Evolutionary conservation across 23 tunicate genomes (phyloP).

Genomic region (Ciona savignyi): DNA sequence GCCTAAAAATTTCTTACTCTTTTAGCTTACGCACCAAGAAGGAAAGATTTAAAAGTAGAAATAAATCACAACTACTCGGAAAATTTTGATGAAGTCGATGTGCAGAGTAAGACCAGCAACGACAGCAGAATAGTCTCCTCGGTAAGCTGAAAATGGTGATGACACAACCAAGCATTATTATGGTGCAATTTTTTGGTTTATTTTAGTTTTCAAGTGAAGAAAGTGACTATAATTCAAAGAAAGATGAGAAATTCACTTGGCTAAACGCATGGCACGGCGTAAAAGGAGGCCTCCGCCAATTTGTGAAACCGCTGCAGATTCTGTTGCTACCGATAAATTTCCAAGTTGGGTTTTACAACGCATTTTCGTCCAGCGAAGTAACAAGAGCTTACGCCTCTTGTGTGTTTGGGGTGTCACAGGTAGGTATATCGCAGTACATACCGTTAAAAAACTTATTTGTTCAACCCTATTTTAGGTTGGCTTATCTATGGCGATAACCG

Average conservation of each 20-base stretch:
- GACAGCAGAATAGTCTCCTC: too few relatives aligned
- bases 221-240: too few relatives aligned
- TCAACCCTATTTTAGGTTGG: not conserved
- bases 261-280: not conserved
- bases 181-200: too few relatives aligned
- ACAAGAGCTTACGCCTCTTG: constrained; percentile 11
- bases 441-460: too few relatives aligned
- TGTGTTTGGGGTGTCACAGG: constrained; percentile 10
- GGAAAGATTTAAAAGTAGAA: not conserved
- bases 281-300: not conserved
- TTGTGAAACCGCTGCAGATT: not conserved
- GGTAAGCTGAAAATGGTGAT: too few relatives aligned
- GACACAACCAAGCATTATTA: too few relatives aligned
- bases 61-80: not conserved
- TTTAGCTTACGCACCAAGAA: too few relatives aligned
- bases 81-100: too few relatives aligned
- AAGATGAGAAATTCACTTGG: not conserved
- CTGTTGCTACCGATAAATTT: not conserved
- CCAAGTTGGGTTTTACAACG: constrained; percentile 1
- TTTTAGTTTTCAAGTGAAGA: too few relatives aligned
- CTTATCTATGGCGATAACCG: not conserved
- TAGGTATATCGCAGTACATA: not conserved
- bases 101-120: too few relatives aligned
- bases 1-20: too few relatives aligned
- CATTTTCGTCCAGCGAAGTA: constrained; percentile 3